These are phyloP conservation scores for Euborellia annulipes DNA, from an alignment of 1,140 invertebrate genomes.

Conservation along the genomic window DNA sequence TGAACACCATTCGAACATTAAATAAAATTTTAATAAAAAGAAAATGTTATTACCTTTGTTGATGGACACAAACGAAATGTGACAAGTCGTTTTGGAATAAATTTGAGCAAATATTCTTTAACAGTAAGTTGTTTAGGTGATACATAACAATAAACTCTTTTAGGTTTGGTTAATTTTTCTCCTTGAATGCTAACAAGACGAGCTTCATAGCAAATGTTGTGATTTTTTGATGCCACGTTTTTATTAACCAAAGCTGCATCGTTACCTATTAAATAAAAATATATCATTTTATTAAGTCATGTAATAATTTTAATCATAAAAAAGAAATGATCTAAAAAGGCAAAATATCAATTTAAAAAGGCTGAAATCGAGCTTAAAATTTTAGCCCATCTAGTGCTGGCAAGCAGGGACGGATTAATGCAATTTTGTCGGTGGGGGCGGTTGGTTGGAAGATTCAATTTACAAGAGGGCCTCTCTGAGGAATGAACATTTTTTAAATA, in stretches of 20 bases:
- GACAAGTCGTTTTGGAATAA: conserved; percentile 78
- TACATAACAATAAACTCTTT: conserved; percentile 76
- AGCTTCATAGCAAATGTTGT: conserved; percentile 73
- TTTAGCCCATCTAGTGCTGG: too few species aligned
- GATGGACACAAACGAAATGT: conserved; percentile 88
- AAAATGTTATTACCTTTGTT: conserved; percentile 50
- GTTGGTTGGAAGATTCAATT: too few species aligned
- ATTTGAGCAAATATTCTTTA: conserved; percentile 82
- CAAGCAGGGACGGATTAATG: too few species aligned
- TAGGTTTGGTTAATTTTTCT: conserved; percentile 50
- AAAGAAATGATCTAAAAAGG: not conserved
- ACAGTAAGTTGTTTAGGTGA: conserved; percentile 77
- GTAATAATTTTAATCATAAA: not conserved
- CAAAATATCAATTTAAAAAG: too few species aligned
- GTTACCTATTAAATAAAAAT: conserved; percentile 36
- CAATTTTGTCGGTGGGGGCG: too few species aligned
- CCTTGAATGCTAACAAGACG: conserved; percentile 57
- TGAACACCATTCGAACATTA: too few species aligned
- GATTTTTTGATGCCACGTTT: conserved; percentile 67
- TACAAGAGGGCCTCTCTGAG: too few species aligned
- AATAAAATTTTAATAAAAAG: conserved; percentile 6
- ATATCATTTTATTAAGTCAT: not conserved
- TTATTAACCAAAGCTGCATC: conserved; percentile 74
- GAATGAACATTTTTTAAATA: too few species aligned
- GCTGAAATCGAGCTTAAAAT: too few species aligned